phyloP scores from a whole-genome alignment of 2,113 vertebrate species.

The Mastomys natalensis region DNA sequence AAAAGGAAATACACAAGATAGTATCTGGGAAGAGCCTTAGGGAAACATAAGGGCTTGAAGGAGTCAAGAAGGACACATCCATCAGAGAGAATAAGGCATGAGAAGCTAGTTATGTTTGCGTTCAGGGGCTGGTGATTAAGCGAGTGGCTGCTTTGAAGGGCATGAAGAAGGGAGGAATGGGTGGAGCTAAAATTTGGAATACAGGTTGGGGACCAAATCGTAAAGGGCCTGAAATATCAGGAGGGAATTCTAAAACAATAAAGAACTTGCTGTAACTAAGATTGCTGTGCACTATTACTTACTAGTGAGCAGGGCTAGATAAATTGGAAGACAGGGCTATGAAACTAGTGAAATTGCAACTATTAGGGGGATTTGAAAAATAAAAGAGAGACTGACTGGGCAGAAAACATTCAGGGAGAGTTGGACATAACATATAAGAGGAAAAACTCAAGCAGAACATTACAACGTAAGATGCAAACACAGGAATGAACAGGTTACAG shows the following conservation, averaged over 20 bases:
- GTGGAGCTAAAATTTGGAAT: background rate
- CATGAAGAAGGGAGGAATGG: background rate
- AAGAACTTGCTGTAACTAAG: slow-evolving; percentile 1
- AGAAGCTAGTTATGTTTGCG: background rate
- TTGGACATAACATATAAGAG: background rate
- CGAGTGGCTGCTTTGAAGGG: background rate
- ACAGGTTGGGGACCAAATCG: background rate
- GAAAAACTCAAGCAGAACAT: background rate
- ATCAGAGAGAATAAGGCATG: background rate
- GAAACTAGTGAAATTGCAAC: background rate
- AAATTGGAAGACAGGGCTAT: background rate
- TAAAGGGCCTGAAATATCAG: background rate
- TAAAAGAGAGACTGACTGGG: background rate
- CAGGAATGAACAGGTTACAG: background rate
- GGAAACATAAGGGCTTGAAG: background rate
- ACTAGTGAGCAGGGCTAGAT: background rate
- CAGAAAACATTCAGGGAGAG: background rate
- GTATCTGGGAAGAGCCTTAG: background rate
- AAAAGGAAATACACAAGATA: background rate
- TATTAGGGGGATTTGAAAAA: background rate
- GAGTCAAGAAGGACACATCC: background rate
- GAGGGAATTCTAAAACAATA: background rate
- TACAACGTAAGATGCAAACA: background rate
- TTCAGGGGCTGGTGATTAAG: background rate
- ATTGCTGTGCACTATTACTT: background rate